A percentile compares a stretch with the other conserved stretches of the same genome.
Evolutionary conservation across 2,113 vertebrate genomes (phyloP).

Genomic region (Steatornis caripensis): DNA sequence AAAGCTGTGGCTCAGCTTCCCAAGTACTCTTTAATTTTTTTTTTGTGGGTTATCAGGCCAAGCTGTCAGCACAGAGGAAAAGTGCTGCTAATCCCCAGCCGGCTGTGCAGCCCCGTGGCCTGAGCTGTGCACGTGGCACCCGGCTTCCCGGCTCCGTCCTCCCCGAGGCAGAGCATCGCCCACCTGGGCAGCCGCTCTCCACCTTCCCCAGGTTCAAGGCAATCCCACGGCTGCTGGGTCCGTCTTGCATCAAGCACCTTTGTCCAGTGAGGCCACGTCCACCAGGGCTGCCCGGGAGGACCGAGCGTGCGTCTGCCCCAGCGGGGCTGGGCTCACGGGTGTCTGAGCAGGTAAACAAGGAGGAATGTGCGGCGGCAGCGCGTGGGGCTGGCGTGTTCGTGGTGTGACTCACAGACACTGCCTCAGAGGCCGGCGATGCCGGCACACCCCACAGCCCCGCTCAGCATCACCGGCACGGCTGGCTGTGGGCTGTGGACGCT

Average conservation of each 20-base stretch:
- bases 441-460: not conserved
- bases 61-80: not conserved
- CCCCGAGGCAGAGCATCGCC: not conserved
- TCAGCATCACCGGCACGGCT: not conserved
- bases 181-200: fast-evolving
- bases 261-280: fast-evolving
- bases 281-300: not conserved
- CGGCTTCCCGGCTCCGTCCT: fast-evolving
- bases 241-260: not conserved
- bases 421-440: not conserved
- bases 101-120: not conserved
- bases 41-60: fast-evolving
- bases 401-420: slow-evolving; percentile 5
- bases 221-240: not conserved
- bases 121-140: fast-evolving
- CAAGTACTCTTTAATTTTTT: not conserved
- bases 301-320: not conserved
- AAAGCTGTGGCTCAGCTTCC: not conserved
- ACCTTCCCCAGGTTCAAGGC: not conserved
- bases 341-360: not conserved
- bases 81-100: not conserved
- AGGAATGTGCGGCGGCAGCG: not conserved
- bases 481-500: not conserved
- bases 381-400: not conserved
- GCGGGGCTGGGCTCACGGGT: not conserved